Evolutionary conservation across 2,888 invertebrate genomes (phyloP), one percentile per base, ranked within the genome.

Genomic region (Synanthedon vespiformis): DNA sequence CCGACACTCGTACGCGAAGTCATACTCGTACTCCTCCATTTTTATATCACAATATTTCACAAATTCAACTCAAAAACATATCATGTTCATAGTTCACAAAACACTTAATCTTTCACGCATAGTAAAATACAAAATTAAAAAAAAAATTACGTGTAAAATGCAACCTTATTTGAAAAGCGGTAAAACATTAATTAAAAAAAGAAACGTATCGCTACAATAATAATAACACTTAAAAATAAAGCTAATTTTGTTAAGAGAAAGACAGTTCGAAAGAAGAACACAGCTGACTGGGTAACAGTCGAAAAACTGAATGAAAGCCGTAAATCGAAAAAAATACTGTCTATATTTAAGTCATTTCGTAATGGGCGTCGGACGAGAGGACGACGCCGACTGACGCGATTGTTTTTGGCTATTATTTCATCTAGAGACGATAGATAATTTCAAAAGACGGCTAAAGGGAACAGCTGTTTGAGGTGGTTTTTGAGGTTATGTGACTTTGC

Each of bases 1-100:
- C 91, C 89, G 88, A 82, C 90, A 90, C 80, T 91, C 91, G 77
- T 89, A 91, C 58, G 89, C 88, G 83, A 91, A 91, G 79, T 91
- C 89, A 80, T 91, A 91, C 67, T 91, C 90, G 74, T 89, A 88
- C 58, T 88, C 87, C 62, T 85, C 86, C 88, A 88, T 68, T 67
- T 22, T 22, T 67, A n/a, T 67, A 56, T 48, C 40, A 49, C 40
- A 49, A 49, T 6, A 49, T 27, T 44, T 44, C 40, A 48, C 12
- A 52, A 56, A 58, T 67, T 70, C 63, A 62, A 48, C 34, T 48
- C 18, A 50, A 63, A 57, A 64, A 48, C 48, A 56, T 64, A 58
- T 57, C 54, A 58, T 11, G 40, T n/a, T 54, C 50, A 57, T 77
- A 59, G 59, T 68, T 62, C 59, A 65, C 59, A 61, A 52, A 62